A percentile compares a stretch with the other conserved stretches of the same genome.
Conservation (phyloP, 2,888 invertebrate species). For the Hirtodrosophila duncani region DNA sequence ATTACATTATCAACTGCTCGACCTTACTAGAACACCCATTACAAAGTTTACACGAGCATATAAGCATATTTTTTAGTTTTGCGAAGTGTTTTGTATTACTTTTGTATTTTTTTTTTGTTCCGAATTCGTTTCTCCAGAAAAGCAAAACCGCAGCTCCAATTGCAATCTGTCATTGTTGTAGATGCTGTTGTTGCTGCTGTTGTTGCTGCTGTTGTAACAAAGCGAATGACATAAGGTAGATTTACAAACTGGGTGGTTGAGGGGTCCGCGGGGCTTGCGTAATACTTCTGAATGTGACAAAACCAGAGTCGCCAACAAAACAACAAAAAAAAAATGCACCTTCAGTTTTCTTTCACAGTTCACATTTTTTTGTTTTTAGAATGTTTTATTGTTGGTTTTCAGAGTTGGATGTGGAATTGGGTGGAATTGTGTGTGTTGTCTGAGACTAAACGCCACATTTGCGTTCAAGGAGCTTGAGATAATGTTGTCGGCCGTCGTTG, state of each 20-base stretch:
- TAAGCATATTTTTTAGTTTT: neutral
- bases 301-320: too few relatives aligned
- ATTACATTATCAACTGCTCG: too few relatives aligned
- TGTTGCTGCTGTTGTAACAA: neutral
- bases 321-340: too few relatives aligned
- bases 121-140: slow-evolving; percentile 4
- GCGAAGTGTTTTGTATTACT: neutral
- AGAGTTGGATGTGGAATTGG: neutral
- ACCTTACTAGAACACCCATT: too few relatives aligned
- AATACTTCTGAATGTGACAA: too few relatives aligned
- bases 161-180: slow-evolving; percentile 13
- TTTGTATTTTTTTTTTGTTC: slow-evolving; percentile 1
- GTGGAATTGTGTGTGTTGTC: too few relatives aligned
- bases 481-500: slow-evolving; percentile 61
- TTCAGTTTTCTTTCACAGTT: too few relatives aligned
- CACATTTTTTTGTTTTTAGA: neutral
- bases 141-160: slow-evolving; percentile 18
- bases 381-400: neutral
- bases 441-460: slow-evolving; percentile 65
- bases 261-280: too few relatives aligned
- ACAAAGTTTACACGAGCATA: slow-evolving; percentile 1
- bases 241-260: too few relatives aligned
- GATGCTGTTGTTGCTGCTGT: neutral
- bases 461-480: slow-evolving; percentile 69
- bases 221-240: too few relatives aligned